These are phyloP conservation scores for Anabas testudineus DNA, from an alignment of 2,797 vertebrate genomes.

Conservation along the genomic window DNA sequence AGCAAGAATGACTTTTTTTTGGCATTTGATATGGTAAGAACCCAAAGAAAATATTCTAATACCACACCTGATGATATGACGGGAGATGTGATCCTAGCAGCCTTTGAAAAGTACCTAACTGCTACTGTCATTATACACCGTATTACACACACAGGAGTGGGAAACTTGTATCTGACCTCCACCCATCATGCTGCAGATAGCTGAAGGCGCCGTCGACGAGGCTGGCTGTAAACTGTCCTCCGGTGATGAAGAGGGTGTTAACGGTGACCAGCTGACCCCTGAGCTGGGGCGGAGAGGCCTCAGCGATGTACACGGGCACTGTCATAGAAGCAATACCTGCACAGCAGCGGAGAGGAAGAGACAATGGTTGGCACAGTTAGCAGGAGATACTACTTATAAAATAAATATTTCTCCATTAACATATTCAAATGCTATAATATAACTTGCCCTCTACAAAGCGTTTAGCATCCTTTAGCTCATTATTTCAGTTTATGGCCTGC, in stretches of 20 bases:
- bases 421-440: too few species aligned
- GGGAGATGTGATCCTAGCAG: neutral
- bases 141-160: too few species aligned
- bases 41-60: slow-evolving; percentile 17
- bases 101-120: neutral
- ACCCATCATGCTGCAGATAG: slow-evolving; percentile 92
- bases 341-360: neutral
- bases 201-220: slow-evolving; percentile 96
- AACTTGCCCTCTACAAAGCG: too few species aligned
- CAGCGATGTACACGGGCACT: slow-evolving; percentile 96
- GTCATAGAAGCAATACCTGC: slow-evolving; percentile 98
- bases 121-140: neutral
- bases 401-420: too few species aligned
- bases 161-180: slow-evolving; percentile 88
- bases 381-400: too few species aligned
- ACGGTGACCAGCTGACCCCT: slow-evolving; percentile 96
- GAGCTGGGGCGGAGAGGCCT: slow-evolving; percentile 93
- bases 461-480: too few species aligned
- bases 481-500: too few species aligned
- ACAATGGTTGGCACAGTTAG: neutral
- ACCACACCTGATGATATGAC: neutral
- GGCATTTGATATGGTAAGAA: slow-evolving; percentile 55
- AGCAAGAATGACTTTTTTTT: slow-evolving; percentile 36
- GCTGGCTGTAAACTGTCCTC: slow-evolving; percentile 95
- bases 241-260: slow-evolving; percentile 98